Base-by-base conservation (phyloP, 2,113 vertebrate genomes). In the Turnix velox region DNA sequence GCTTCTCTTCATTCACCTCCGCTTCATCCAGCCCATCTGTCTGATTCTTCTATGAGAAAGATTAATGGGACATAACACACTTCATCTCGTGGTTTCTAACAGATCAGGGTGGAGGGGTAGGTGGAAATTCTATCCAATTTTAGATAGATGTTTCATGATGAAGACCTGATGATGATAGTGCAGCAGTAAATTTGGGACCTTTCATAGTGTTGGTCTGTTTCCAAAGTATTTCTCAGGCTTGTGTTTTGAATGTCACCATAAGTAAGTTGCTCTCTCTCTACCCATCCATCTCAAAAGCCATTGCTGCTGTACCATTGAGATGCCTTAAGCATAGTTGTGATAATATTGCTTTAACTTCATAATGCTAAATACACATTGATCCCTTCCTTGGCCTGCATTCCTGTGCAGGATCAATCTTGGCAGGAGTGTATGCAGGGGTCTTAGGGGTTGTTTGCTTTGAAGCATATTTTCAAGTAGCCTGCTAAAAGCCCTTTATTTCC, bases 11-110 rank as follows among this genome's bases (percentile, higher is more conserved):
- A 91, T 96, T 96, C 94, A 96, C 94, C 95, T 96, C 93, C 83
- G 65, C 94, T 96, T 95, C 94, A 95, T 96, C 94, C 95, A 93
- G 87, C 87, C 95, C 96, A 96, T 96, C 96, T 96, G 95, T 96
- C 96, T 94, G 71, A 85, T 84, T 92, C 92, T 90, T 96, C 89
- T 87, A 86, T 69, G 86, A 86, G 93, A 96, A 77, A 94, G 95
- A 96, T 95, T 95, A 95, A 95, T 93, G 95, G 93, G 87, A 76
- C 91, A 92, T 91, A 96, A 90, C 87, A 96, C 93, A 94, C 77
- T 92, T 94, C 65, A 77, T 88, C 77, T 88, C 76, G 79, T 90
- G 66, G 77, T 94, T 96, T 96, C 94, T 94, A 92, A 78, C 90
- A 94, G 90, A 95, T 94, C 92, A 88, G 73, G 88, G 94, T 68